Base-by-base conservation (phyloP, 2,888 invertebrate genomes). In the Tenodera sinensis region DNA sequence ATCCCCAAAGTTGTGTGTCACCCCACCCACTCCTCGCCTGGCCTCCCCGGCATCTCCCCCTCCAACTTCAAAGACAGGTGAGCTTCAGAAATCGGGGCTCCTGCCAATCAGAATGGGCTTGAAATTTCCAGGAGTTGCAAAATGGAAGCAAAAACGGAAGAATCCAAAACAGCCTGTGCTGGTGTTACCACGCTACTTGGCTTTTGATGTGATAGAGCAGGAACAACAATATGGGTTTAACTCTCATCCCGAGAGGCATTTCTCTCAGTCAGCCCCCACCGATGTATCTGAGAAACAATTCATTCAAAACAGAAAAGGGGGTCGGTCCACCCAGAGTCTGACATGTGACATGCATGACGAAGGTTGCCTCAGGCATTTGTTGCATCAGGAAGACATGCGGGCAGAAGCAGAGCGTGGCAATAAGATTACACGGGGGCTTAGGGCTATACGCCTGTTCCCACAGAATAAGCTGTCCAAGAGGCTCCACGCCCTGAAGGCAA, bases 371-470 rank as follows among this genome's bases (percentile, higher is more conserved):
- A 83, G 88, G n/a, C 88, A 90, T 34, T 85, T 89, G 4, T 71
- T 96, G 85, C 93, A 94, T 84, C 94, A 95, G 91, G 96, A 97
- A 93, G 94, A 95, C 92, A 94, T 95, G 92, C 93, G 96, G 91
- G 93, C 95, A 91, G 93, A 94, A 89, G 93, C 93, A 25, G 92
- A 86, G 12, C 83, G 93, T 7, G 93, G 94, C 91, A 93, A 94
- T 91, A 92, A 94, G 84, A 93, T 95, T 92, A 91, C 95, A 89
- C 92, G 95, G 28, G 95, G 95, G 87, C 94, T 97, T 85, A 96
- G 95, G 91, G 96, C 95, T 90, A 93, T 97, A 0, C 96, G 95
- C 92, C 94, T 92, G 92, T 93, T 95, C n/a, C 95, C 95, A 0
- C 95, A 95, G 86, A 94, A 94, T 92, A 94, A 96, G 54, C 94